A percentile compares a stretch with the other conserved stretches of the same genome.
phyloP scores from a whole-genome alignment of 2,888 invertebrate species.

The Crematogaster levior region DNA sequence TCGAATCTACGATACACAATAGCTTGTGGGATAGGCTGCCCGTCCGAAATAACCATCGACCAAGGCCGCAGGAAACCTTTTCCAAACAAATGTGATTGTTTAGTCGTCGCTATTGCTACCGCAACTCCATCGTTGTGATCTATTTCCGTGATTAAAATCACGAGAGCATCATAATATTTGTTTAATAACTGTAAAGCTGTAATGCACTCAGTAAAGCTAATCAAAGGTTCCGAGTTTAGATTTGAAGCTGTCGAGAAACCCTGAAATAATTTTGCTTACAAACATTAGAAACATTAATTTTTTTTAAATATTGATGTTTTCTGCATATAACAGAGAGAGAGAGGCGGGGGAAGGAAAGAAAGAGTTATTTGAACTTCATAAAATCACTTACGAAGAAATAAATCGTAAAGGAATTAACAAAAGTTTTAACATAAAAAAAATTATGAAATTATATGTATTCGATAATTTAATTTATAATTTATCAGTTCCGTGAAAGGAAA shows the following conservation, averaged over 20 bases:
- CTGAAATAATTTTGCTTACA: neutral
- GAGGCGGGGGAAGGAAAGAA: neutral
- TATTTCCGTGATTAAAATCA: conserved; percentile 60
- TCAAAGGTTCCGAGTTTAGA: neutral
- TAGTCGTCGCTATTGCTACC: conserved; percentile 33
- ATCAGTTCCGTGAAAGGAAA: neutral
- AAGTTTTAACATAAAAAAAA: neutral
- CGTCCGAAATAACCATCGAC: conserved; percentile 73
- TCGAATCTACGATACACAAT: conserved; percentile 56
- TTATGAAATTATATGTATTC: neutral
- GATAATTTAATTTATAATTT: conserved; percentile 5
- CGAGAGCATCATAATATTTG: conserved; percentile 20
- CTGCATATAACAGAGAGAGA: neutral
- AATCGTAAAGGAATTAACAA: neutral
- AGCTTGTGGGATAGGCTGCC: conserved; percentile 41
- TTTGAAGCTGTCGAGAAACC: neutral
- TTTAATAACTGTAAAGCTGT: conserved; percentile 3
- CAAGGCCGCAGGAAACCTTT: conserved; percentile 82
- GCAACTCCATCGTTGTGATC: conserved; percentile 60
- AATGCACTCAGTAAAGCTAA: neutral
- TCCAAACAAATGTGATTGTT: conserved; percentile 73
- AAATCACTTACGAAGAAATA: neutral
- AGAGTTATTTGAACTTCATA: neutral
- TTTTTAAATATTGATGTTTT: neutral
- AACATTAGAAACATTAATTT: neutral